These are phyloP conservation scores for Lapara coniferarum DNA, from an alignment of 2,888 invertebrate genomes.

Conservation along the genomic window DNA sequence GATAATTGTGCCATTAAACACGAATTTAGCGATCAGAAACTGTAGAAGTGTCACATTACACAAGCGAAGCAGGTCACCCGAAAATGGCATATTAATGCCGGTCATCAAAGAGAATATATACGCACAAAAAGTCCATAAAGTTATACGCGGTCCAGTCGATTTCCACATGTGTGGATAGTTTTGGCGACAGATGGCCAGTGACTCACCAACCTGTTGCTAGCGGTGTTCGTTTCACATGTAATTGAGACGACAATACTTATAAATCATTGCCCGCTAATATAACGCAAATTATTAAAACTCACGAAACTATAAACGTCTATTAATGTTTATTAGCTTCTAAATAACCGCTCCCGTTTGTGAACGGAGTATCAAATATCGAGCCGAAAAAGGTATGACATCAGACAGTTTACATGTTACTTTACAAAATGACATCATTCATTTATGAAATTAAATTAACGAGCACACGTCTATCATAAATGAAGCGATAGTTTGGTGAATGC, in stretches of 20 bases:
- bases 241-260: conserved; percentile 67
- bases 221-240: conserved; percentile 66
- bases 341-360: conserved; percentile 54
- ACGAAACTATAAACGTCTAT: conserved; percentile 44
- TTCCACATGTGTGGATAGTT: conserved; percentile 74
- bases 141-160: conserved; percentile 61
- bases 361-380: conserved; percentile 57
- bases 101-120: conserved; percentile 55
- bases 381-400: conserved; percentile 69
- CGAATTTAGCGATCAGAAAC: conserved; percentile 33
- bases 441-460: conserved; percentile 54
- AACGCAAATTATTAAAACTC: conserved; percentile 42
- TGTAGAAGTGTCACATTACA: conserved; percentile 61
- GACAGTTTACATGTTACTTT: conserved; percentile 39
- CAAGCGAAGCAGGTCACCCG: conserved; percentile 53
- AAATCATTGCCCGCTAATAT: conserved; percentile 49
- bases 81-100: conserved; percentile 64
- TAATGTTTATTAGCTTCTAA: conserved; percentile 48
- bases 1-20: conserved; percentile 18
- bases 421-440: conserved; percentile 65
- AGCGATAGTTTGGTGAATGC: conserved; percentile 25
- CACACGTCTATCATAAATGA: conserved; percentile 35
- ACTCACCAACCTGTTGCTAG: conserved; percentile 75
- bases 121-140: conserved; percentile 59
- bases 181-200: conserved; percentile 79